Evolutionary conservation across 2,888 invertebrate genomes (phyloP).

Genomic region (Caenorhabditis angaria): DNA sequence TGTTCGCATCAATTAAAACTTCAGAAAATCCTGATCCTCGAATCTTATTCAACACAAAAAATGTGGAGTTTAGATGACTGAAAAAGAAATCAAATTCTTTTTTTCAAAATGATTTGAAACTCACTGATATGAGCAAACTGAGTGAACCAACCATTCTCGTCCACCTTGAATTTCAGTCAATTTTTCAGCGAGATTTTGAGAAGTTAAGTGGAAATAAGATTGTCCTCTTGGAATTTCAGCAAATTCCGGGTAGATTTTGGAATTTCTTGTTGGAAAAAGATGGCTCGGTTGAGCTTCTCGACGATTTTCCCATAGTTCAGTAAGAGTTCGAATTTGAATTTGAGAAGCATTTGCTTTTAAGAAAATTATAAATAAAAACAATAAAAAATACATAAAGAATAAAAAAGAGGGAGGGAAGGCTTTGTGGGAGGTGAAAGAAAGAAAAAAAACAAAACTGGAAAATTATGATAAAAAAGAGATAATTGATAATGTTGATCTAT

Average conservation of each 20-base stretch:
- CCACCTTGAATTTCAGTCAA: slow-evolving; percentile 19
- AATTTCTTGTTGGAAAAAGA: slow-evolving; percentile 36
- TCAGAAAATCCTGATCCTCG: slow-evolving; percentile 30
- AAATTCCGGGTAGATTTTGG: slow-evolving; percentile 39
- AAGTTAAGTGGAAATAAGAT: slow-evolving; percentile 32
- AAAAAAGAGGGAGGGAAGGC: slow-evolving; percentile 4
- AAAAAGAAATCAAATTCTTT: background rate
- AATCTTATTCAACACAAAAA: slow-evolving; percentile 28
- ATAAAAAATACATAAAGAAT: slow-evolving; percentile 1
- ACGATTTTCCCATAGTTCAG: slow-evolving; percentile 32
- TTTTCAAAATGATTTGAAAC: background rate
- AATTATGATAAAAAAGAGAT: slow-evolving; percentile 6
- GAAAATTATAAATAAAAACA: background rate
- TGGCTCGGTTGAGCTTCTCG: slow-evolving; percentile 17
- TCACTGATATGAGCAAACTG: slow-evolving; percentile 40
- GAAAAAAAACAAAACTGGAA: slow-evolving; percentile 8
- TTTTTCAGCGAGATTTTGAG: slow-evolving; percentile 18
- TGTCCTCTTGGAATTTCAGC: slow-evolving; percentile 30
- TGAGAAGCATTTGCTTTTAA: too few species aligned
- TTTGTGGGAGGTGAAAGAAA: slow-evolving; percentile 12
- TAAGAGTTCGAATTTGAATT: slow-evolving; percentile 11
- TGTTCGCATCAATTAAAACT: slow-evolving; percentile 41
- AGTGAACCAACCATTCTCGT: slow-evolving; percentile 32
- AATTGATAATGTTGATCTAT: slow-evolving; percentile 2
- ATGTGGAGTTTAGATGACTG: slow-evolving; percentile 40